Conservation (phyloP, 64 coral and sea anemone species). For the Astreopora myriophthalma region DNA sequence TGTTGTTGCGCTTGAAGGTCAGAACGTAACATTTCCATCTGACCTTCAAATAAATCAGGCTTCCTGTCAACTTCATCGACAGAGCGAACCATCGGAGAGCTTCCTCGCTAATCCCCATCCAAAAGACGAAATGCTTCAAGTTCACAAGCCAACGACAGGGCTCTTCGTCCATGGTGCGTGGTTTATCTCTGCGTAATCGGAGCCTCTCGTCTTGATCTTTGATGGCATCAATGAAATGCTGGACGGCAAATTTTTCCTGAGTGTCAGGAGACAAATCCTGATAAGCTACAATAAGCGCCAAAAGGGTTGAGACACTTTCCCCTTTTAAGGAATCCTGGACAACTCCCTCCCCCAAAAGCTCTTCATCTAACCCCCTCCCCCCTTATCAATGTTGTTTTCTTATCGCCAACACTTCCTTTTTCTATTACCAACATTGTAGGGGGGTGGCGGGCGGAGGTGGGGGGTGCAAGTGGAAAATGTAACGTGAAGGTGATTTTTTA, state of each 20-base stretch:
- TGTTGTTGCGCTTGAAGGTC: neutral
- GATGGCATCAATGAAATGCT: conserved; percentile 53
- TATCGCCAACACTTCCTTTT: too few species aligned
- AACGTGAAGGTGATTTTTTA: too few species aligned
- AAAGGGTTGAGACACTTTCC: too few species aligned
- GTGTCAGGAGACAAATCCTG: conserved; percentile 29
- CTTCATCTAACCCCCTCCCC: too few species aligned
- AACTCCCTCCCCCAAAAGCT: too few species aligned
- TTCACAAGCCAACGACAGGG: conserved; percentile 27
- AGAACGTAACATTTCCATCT: neutral
- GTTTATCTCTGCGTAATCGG: conserved; percentile 37
- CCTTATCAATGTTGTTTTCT: too few species aligned
- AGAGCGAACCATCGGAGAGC: neutral
- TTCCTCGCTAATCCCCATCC: neutral
- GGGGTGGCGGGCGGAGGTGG: too few species aligned
- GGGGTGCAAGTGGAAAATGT: too few species aligned
- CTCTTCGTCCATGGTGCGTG: conserved; percentile 13
- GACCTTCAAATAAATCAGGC: neutral
- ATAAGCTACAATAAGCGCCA: conserved; percentile 60
- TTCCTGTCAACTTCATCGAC: neutral
- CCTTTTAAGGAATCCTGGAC: too few species aligned
- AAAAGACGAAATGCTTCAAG: conserved; percentile 19
- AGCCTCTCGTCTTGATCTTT: conserved; percentile 33
- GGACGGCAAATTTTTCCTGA: conserved; percentile 68
- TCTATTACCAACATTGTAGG: too few species aligned